Base-by-base conservation (phyloP, 2,113 vertebrate species). In the Anhinga rufa region DNA sequence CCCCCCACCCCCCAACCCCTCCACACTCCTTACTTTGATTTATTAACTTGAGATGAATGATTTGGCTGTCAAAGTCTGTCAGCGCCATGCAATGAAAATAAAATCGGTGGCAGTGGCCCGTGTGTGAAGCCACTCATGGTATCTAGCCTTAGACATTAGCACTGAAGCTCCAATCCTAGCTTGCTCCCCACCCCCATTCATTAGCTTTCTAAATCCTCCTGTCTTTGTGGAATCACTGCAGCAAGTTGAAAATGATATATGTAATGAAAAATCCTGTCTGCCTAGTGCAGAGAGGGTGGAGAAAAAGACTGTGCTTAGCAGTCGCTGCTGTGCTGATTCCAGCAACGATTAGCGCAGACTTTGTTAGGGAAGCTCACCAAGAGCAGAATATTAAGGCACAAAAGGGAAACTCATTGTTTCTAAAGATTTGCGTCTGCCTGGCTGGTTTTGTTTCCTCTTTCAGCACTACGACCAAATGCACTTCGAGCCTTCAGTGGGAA, bases 151-250 rank as follows among this genome's bases (percentile, higher is more conserved):
- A 71, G 74, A 97, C 80, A 75, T 81, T 24, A 49, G 81, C 69
- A 72, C 52, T 22, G 48, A 78, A 89, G 34, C 88, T 94, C 54
- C 87, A 92, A 24, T 79, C 66, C 86, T 38, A 79, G 93, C 68
- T 46, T 1, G 12, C 57, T 95, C 97, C 94, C 90, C 82, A 82
- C 92, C 92, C 87, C 94, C 93, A 76, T 97, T 97, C 97, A 93
- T 97, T 98, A 97, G 95, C 95, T 97, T 97, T 96, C 95, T 96
- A 95, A 96, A 97, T 96, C 95, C 92, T 95, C 89, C 90, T 95
- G 91, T 97, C 91, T 97, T 95, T 84, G 83, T 95, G 91, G 95
- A 95, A 72, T 98, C 94, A 83, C 94, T 88, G 86, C 78, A 94
- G 96, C 91, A 95, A 93, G 94, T 88, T 83, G 91, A 89, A 95